Conservation (phyloP, 2,113 vertebrate species). For the Lepisosteus osseus region DNA sequence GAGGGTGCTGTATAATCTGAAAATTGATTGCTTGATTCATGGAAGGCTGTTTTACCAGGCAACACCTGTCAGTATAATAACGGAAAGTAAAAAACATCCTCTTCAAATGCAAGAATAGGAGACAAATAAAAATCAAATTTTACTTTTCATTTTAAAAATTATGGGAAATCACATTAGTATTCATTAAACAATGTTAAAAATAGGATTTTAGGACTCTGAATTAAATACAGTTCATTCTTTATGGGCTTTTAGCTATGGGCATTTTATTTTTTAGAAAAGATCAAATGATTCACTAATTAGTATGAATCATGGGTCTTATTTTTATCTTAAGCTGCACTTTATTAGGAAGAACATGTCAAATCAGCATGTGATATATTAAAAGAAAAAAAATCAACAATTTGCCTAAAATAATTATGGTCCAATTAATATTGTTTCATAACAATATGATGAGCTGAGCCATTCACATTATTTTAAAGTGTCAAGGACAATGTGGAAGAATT, state of each 20-base stretch:
- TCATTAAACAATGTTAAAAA: slow-evolving; percentile 61
- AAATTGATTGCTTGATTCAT: no score
- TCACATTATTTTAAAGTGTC: slow-evolving; percentile 58
- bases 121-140: slow-evolving; percentile 13
- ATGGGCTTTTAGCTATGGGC: slow-evolving; percentile 55
- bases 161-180: slow-evolving; percentile 65
- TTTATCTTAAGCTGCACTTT: slow-evolving; percentile 64
- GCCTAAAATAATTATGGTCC: slow-evolving; percentile 62
- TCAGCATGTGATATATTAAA: slow-evolving; percentile 39
- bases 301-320: slow-evolving; percentile 63
- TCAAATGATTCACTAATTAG: slow-evolving; percentile 67
- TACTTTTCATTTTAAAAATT: slow-evolving; percentile 49
- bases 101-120: not conserved
- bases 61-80: no score
- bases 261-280: slow-evolving; percentile 57
- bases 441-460: slow-evolving; percentile 54
- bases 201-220: slow-evolving; percentile 56
- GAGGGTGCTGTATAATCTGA: no score
- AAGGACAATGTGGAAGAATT: slow-evolving; percentile 53
- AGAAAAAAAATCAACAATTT: slow-evolving; percentile 52
- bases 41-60: no score
- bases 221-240: slow-evolving; percentile 42
- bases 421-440: slow-evolving; percentile 68
- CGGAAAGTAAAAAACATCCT: not conserved
- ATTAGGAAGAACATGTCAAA: slow-evolving; percentile 66